These are phyloP conservation scores for Struthidea cinerea DNA, from an alignment of 2,113 vertebrate species.

Conservation along the genomic window DNA sequence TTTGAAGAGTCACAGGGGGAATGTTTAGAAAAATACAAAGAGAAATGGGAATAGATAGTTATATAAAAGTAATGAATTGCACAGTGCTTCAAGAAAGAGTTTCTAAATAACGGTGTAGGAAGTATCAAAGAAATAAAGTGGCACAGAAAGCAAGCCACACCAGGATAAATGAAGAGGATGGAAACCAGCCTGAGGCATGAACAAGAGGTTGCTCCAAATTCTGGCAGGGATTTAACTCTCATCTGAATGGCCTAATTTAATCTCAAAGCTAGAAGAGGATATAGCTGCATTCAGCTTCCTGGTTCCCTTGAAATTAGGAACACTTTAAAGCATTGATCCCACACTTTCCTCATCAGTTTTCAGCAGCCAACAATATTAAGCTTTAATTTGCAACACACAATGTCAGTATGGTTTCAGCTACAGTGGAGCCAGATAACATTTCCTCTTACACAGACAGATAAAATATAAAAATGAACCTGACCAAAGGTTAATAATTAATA, in stretches of 20 bases:
- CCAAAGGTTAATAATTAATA: slow-evolving; percentile 16
- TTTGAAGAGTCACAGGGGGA: neutral
- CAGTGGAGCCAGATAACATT: neutral
- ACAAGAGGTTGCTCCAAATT: neutral
- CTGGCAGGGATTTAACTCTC: neutral
- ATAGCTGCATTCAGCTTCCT: neutral
- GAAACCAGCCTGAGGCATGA: neutral
- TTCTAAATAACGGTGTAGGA: neutral
- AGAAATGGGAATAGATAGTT: neutral
- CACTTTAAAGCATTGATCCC: neutral
- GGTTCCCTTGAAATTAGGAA: neutral
- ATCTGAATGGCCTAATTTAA: neutral
- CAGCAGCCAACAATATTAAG: neutral
- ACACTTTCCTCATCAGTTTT: neutral
- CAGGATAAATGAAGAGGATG: neutral
- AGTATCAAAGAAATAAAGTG: neutral
- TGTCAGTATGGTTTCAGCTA: neutral
- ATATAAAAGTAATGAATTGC: neutral
- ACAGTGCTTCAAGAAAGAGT: neutral
- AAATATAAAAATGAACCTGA: neutral
- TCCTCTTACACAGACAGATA: neutral
- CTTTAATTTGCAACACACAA: neutral
- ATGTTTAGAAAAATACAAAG: neutral
- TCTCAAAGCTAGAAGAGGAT: neutral
- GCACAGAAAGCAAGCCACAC: neutral